Conservation (phyloP, 1,140 invertebrate species). For the Rhysida immarginata region DNA sequence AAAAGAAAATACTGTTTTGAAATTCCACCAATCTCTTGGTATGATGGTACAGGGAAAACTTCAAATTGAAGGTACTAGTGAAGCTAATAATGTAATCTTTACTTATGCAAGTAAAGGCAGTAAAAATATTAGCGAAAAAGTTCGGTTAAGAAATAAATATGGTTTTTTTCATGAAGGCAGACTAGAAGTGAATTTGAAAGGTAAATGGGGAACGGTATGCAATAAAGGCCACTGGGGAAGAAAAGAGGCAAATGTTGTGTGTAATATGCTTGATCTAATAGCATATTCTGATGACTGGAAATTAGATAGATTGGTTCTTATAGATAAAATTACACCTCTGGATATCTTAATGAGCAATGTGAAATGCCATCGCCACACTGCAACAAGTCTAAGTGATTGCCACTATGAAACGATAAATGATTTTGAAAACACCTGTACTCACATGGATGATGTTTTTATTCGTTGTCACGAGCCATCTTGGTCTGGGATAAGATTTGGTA, state of each 20-base stretch:
- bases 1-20: conserved; percentile 67
- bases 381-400: conserved; percentile 78
- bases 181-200: conserved; percentile 50
- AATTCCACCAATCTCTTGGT: conserved; percentile 71
- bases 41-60: conserved; percentile 90
- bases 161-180: conserved; percentile 24
- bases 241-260: conserved; percentile 78
- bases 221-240: conserved; percentile 91
- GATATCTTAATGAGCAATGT: conserved; percentile 71
- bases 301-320: conserved; percentile 59
- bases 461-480: conserved; percentile 78
- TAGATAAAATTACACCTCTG: conserved; percentile 55
- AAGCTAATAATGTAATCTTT: too few species aligned
- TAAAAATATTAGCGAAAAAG: too few species aligned
- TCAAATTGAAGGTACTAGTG: background rate
- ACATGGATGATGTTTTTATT: conserved; percentile 72
- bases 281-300: conserved; percentile 86
- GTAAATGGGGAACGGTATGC: conserved; percentile 95
- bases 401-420: conserved; percentile 50
- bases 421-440: conserved; percentile 78
- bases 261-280: conserved; percentile 84
- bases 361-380: conserved; percentile 63
- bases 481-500: conserved; percentile 79
- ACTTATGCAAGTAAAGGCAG: too few species aligned
- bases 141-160: too few species aligned